Conservation (phyloP, 2,888 invertebrate genomes). For the Limnephilus marmoratus region DNA sequence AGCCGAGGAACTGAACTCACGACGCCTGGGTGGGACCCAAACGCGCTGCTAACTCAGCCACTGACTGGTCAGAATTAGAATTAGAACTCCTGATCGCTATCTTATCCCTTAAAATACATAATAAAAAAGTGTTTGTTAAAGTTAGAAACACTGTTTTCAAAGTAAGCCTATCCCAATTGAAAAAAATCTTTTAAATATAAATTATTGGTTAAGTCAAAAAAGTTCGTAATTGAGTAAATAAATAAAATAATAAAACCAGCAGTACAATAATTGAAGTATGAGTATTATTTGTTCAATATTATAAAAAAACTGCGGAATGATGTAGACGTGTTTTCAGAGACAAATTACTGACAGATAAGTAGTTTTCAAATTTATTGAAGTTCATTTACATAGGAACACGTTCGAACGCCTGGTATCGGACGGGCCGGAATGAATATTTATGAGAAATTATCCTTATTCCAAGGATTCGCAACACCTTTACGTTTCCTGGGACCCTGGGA, state of each 20-base stretch:
- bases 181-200: no score
- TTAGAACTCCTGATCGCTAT: not conserved
- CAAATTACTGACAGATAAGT: not conserved
- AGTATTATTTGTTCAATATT: not conserved
- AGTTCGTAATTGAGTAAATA: not conserved
- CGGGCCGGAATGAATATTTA: not conserved
- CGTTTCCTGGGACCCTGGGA: not conserved
- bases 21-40: no score
- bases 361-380: not conserved
- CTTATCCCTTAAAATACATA: not conserved
- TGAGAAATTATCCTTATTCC: conserved; percentile 2
- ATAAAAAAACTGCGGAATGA: not conserved
- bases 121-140: not conserved
- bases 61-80: no score
- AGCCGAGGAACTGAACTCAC: no score
- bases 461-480: not conserved
- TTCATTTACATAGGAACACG: not conserved
- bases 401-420: not conserved
- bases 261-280: not conserved
- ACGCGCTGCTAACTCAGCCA: no score
- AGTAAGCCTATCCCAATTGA: not conserved
- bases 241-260: not conserved
- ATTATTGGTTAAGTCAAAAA: no score
- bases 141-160: not conserved
- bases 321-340: not conserved